phyloP scores from a whole-genome alignment of 2,113 vertebrate species.

The Coreoperca whiteheadi region DNA sequence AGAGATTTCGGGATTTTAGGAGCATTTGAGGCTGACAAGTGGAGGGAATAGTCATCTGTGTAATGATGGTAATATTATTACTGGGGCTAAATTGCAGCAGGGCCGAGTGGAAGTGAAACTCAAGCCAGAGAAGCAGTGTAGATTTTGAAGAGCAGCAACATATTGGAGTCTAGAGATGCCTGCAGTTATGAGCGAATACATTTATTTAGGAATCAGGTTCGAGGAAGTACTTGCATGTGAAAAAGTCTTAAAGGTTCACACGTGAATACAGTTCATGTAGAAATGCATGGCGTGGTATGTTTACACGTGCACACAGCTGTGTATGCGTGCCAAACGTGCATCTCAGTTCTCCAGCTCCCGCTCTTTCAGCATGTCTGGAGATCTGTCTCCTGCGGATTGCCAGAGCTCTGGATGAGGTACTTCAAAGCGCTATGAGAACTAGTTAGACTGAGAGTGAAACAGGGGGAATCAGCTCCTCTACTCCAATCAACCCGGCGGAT shows the following conservation, averaged over 20 bases:
- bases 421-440: constrained; percentile 70
- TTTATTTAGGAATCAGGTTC: background rate
- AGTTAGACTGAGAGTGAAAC: constrained; percentile 63
- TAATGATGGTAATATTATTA: constrained; percentile 63
- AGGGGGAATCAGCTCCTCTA: constrained; percentile 62
- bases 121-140: constrained; percentile 22
- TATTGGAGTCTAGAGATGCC: constrained; percentile 25
- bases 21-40: constrained; percentile 56
- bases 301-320: background rate
- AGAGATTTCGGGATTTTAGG: constrained; percentile 64
- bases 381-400: constrained; percentile 62
- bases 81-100: constrained; percentile 33
- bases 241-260: background rate
- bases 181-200: background rate
- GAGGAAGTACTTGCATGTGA: background rate
- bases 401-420: constrained; percentile 65
- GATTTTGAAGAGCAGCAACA: constrained; percentile 28
- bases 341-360: constrained; percentile 1
- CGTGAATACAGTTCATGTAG: background rate
- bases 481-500: constrained; percentile 66
- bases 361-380: constrained; percentile 63
- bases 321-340: background rate
- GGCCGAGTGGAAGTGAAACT: constrained; percentile 39
- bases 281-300: background rate
- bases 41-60: constrained; percentile 59